phyloP scores from a whole-genome alignment of 2,113 vertebrate genomes.

The Ptilonorhynchus violaceus region DNA sequence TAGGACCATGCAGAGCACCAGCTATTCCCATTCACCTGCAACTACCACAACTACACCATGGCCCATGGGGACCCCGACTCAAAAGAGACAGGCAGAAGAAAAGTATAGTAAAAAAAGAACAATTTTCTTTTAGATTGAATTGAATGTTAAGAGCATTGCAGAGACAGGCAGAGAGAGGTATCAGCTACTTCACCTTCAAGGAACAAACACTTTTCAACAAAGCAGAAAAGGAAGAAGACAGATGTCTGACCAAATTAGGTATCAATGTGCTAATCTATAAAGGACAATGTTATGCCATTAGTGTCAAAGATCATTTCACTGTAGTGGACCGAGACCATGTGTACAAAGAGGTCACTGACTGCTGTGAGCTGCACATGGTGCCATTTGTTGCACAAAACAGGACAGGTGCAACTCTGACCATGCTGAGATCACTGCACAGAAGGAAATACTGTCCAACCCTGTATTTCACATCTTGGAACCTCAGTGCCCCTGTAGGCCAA shows the following conservation, averaged over 20 bases:
- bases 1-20: not conserved
- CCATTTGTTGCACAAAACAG: not conserved
- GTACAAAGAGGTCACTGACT: not conserved
- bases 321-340: fast-evolving
- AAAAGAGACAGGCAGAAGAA: not conserved
- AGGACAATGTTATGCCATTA: not conserved
- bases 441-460: not conserved
- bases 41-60: not conserved
- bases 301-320: not conserved
- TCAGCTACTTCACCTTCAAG: not conserved
- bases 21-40: not conserved
- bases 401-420: not conserved
- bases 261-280: not conserved
- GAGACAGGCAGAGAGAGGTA: not conserved
- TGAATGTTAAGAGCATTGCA: not conserved
- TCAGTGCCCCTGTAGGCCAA: not conserved
- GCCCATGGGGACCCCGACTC: fast-evolving
- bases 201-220: not conserved
- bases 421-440: not conserved
- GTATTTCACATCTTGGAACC: not conserved
- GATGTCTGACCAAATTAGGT: not conserved
- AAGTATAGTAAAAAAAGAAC: not conserved
- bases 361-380: not conserved
- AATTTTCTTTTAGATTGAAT: not conserved
- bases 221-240: not conserved